Base-by-base conservation (phyloP, 2,888 invertebrate genomes). In the Acrobeloides nanus region DNA sequence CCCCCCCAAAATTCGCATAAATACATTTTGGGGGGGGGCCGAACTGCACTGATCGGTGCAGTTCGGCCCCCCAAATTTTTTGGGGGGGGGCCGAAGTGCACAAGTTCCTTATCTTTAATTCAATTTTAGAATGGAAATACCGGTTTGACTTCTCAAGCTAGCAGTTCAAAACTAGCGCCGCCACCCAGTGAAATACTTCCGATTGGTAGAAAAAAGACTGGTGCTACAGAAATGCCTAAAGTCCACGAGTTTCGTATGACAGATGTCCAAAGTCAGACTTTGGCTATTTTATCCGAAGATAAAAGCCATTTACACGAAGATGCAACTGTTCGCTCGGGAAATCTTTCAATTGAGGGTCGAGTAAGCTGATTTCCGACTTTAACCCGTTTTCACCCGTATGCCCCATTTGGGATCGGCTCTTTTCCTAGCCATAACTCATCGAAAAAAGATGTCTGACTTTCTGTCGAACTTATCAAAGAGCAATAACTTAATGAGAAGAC, bases 251-350 rank as follows among this genome's bases (percentile, higher is more conserved):
- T 67, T 34, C 38, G 54, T 12, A 58, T 53, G 6, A 23, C 49
- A 38, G 58, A 65, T 29, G 51, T 63, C 12, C 42, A 51, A 26
- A 57, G 54, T 29, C 68, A 68, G 35, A 62, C 62, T 17, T 53
- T 72, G 64, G 64, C 61, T 8, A 62, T 71, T 5, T 38, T 70
- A 20, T 53, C 51, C 10, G 71, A 71, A 45, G 68, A 71, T 56
- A 71, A 71, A 46, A 38, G 49, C 0, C 57, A 49, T 2, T 44
- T 71, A 17, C 58, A 62, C 1, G 56, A 59, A 15, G 62, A 64
- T n/a, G 55, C 55, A 4, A 31, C 48, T 24, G 26, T 58, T 12
- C 57, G 59, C n/a, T 59, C 70, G 1, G 70, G 70, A 20, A 57
- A 51, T 34, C 47, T 70, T 20, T 31, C 60, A 8, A 39, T 70